These are phyloP conservation scores for Nesometra sesokonis DNA, from an alignment of 35 echinoderm and acorn worm genomes.

Conservation along the genomic window DNA sequence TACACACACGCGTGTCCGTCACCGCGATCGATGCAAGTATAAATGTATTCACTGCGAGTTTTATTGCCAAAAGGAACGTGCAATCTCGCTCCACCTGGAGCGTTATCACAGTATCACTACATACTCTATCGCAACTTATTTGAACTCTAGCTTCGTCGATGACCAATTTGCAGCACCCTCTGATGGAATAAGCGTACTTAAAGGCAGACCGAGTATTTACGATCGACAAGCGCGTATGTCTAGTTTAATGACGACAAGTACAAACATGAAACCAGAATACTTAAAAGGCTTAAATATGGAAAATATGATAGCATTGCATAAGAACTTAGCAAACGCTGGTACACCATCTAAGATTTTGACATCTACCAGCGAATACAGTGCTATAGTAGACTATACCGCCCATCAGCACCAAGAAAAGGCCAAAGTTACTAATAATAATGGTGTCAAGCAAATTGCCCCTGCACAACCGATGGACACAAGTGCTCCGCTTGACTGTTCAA, in stretches of 20 bases:
- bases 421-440: not conserved
- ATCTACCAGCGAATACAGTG: not conserved
- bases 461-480: not conserved
- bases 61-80: constrained; percentile 1
- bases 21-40: not conserved
- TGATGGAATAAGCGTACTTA: not conserved
- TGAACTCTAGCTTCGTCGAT: not conserved
- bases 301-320: not conserved
- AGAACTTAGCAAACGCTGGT: not conserved
- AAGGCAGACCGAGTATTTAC: not conserved
- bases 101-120: not conserved
- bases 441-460: not conserved
- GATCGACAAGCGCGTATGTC: not conserved
- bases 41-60: constrained; percentile 23
- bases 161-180: not conserved
- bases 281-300: not conserved
- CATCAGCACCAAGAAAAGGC: not conserved
- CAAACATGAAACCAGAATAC: not conserved
- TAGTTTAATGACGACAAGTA: not conserved
- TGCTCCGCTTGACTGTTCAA: not conserved
- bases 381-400: not conserved
- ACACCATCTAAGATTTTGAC: not conserved
- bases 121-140: not conserved
- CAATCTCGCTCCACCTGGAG: not conserved
- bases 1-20: constrained; percentile 7